Conservation (phyloP, 2,888 invertebrate genomes). For the Pyrocoelia pectoralis region DNA sequence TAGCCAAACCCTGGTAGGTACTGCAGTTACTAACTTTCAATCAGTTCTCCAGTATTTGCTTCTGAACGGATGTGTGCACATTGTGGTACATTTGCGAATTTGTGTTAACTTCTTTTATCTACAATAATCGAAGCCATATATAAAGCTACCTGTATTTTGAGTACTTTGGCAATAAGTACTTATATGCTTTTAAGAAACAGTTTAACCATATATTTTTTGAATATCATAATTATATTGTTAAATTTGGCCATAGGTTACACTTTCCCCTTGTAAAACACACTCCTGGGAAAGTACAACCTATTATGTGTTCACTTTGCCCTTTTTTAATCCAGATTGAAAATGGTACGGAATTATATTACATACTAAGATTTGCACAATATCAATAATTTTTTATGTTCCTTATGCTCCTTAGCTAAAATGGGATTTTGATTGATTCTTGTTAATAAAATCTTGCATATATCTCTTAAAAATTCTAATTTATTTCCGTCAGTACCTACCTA, state of each 20-base stretch:
- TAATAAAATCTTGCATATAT: too few species aligned
- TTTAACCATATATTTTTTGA: not conserved
- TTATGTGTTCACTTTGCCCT: too few species aligned
- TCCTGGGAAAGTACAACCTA: conserved; percentile 1
- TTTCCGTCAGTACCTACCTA: too few species aligned
- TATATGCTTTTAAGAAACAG: not conserved
- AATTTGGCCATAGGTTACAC: not conserved
- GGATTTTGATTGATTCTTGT: too few species aligned
- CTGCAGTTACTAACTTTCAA: too few species aligned
- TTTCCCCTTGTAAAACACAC: conserved; percentile 2
- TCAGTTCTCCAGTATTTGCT: too few species aligned
- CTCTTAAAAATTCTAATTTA: too few species aligned
- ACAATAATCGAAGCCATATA: not conserved
- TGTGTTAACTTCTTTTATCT: not conserved
- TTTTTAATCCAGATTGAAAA: not conserved
- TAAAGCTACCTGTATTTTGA: not conserved
- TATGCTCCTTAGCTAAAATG: too few species aligned
- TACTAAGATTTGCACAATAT: too few species aligned
- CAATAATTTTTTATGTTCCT: too few species aligned
- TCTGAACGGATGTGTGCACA: too few species aligned
- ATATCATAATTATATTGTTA: conserved; percentile 4
- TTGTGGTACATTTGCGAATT: not conserved
- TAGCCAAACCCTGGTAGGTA: too few species aligned
- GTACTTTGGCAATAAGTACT: not conserved
- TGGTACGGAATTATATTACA: conserved; percentile 1